Conservation (phyloP, 2,113 vertebrate genomes). For the Oncorhynchus clarkii region DNA sequence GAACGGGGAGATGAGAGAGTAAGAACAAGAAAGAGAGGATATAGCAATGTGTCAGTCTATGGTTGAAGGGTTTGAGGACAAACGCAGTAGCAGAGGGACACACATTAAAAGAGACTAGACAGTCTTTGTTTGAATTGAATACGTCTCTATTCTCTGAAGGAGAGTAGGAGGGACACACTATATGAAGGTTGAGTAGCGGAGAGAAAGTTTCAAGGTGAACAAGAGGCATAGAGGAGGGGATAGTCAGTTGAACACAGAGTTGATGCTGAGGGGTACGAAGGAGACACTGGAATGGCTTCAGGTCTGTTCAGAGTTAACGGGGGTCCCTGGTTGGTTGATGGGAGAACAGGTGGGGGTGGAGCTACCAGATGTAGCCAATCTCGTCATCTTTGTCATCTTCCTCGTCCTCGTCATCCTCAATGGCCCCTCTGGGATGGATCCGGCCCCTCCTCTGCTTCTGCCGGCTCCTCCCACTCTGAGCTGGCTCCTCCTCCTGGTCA, state of each 20-base stretch:
- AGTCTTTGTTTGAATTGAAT: constrained; percentile 41
- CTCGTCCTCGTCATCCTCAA: constrained; percentile 91
- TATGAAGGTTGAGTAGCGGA: constrained; percentile 25
- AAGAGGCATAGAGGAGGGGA: constrained; percentile 10
- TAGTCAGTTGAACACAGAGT: constrained; percentile 25
- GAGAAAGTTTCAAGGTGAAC: too few species aligned
- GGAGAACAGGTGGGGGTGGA: constrained; percentile 44
- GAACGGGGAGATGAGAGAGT: background rate
- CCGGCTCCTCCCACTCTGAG: constrained; percentile 68
- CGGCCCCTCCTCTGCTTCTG: constrained; percentile 83
- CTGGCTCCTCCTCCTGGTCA: constrained; percentile 82
- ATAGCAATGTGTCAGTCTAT: background rate
- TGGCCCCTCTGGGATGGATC: constrained; percentile 81
- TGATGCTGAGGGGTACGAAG: constrained; percentile 44
- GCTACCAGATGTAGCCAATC: constrained; percentile 84
- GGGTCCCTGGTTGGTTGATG: constrained; percentile 69
- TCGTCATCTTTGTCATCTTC: constrained; percentile 94
- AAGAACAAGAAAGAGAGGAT: background rate
- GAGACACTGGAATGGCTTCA: constrained; percentile 73
- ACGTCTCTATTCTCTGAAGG: constrained; percentile 36
- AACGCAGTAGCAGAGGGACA: constrained; percentile 16
- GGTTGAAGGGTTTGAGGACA: constrained; percentile 14
- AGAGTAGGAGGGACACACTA: constrained; percentile 15
- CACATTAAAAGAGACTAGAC: constrained; percentile 26
- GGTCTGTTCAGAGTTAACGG: constrained; percentile 74